A percentile compares a stretch with the other conserved stretches of the same genome.
phyloP scores from a whole-genome alignment of 2,888 invertebrate genomes.

The Psococerastis gibbosa region DNA sequence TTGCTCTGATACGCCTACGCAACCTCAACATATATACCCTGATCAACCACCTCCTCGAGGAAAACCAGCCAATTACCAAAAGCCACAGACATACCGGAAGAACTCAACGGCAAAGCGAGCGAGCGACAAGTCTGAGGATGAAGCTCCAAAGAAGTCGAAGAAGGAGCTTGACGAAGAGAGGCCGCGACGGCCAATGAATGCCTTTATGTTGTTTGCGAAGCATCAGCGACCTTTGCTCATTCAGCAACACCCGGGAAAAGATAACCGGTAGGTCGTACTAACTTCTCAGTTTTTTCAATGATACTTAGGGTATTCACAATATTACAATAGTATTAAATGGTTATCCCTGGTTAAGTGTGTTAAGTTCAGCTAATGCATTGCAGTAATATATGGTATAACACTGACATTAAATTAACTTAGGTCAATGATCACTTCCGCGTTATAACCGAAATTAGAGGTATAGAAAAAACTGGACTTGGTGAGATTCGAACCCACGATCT shows the following conservation, averaged over 20 bases:
- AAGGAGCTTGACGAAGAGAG: slow-evolving; percentile 19
- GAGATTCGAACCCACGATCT: too few species aligned
- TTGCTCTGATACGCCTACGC: background rate
- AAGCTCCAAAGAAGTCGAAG: slow-evolving; percentile 13
- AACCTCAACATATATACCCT: background rate
- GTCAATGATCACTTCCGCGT: too few species aligned
- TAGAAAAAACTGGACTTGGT: too few species aligned
- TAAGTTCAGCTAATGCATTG: too few species aligned
- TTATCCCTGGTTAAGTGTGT: too few species aligned
- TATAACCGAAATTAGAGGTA: too few species aligned
- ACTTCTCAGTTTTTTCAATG: too few species aligned
- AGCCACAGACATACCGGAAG: slow-evolving; percentile 2
- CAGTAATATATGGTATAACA: too few species aligned
- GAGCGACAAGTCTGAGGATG: slow-evolving; percentile 2
- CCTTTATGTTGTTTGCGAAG: slow-evolving; percentile 32
- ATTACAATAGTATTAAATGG: too few species aligned
- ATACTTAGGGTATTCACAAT: too few species aligned
- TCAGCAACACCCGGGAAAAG: slow-evolving; percentile 29
- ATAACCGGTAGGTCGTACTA: slow-evolving; percentile 29
- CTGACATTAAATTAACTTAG: too few species aligned
- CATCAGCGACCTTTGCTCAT: slow-evolving; percentile 28
- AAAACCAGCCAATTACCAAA: background rate
- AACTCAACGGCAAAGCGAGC: background rate
- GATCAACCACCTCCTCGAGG: background rate
- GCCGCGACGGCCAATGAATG: slow-evolving; percentile 32